Base-by-base conservation (phyloP, 2,797 vertebrate species). In the Gila robusta region DNA sequence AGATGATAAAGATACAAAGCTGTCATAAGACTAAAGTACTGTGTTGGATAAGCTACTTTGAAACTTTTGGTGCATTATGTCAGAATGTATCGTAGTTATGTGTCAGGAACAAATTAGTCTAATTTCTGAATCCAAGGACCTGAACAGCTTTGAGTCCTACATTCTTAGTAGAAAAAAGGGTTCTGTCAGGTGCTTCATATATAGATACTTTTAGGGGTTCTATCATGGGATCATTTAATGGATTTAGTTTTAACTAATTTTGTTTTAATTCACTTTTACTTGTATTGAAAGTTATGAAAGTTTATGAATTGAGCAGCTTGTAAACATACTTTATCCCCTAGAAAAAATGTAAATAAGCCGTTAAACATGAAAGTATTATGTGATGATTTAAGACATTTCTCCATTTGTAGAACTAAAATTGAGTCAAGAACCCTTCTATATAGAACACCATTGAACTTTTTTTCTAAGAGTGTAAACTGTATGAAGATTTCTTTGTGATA, bases 291-390 rank as follows among this genome's bases (percentile, higher is more conserved):
- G 12, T 26, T 28, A 28, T 59, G 8, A 59, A 23, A 59, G 12
- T 26, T 28, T 64, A 12, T 64, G 59, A 64, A 28, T 64, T 64
- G n/a, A 62, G 5, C 11, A 62, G 11, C n/a, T 62, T 19, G 1
- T 62, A 62, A 62, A 62, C n/a, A 26, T 26, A 14, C 59, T 26
- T 26, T 62, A 64, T 14, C 26, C 26, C 11, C 11, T 62, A 2
- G 12, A 11, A 28, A n/a, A 59, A 5, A n/a, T 0, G 1, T 3
- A 10, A 26, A 5, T 26, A 62, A n/a, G 0, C 10, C 6, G 0
- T n/a, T 4, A 54, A 54, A 21, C 6, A 54, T 54, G 2, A 8
- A 54, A 8, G 19, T 21, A 8, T 5, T 11, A n/a, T 59, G 4
- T 10, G 3, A 59, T 26, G 10, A n/a, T n/a, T n/a, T 59, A 59